Percentiles rank a stretch among this genome's conserved stretches.
phyloP scores from a whole-genome alignment of 2,797 vertebrate species.

The Coregonus sp. region DNA sequence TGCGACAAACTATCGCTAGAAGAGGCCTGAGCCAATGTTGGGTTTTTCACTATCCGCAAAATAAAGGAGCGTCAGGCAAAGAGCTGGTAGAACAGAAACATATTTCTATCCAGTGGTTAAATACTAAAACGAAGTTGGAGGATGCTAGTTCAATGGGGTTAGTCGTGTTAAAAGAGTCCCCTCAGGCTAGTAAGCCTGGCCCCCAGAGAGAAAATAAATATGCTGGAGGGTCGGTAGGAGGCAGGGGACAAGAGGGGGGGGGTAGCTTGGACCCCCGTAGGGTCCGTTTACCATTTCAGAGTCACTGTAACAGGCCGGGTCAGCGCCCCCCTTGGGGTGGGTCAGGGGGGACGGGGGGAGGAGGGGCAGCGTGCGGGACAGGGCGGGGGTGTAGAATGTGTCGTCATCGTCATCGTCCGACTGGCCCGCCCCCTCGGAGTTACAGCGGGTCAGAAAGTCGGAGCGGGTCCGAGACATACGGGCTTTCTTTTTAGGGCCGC shows the following conservation, averaged over 20 bases:
- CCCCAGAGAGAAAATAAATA: conserved; percentile 22
- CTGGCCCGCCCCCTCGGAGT: conserved; percentile 90
- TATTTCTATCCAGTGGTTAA: conserved; percentile 12
- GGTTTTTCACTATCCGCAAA: not conserved
- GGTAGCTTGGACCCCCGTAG: conserved; percentile 8
- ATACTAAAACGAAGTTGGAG: not conserved
- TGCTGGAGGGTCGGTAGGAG: conserved; percentile 8
- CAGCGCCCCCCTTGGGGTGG: conserved; percentile 68
- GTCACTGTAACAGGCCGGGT: conserved; percentile 91
- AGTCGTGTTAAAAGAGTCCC: conserved; percentile 55
- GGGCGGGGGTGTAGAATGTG: conserved; percentile 77
- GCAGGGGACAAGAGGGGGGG: conserved; percentile 13
- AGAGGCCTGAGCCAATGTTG: too few species aligned
- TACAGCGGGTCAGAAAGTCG: conserved; percentile 98
- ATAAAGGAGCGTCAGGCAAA: conserved; percentile 1
- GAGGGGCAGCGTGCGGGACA: conserved; percentile 85
- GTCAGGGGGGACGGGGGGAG: conserved; percentile 65
- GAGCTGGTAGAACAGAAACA: conserved; percentile 14
- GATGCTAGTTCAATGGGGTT: conserved; percentile 35
- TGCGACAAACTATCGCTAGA: not conserved
- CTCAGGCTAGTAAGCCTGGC: conserved; percentile 21
- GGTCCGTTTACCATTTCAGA: conserved; percentile 93
- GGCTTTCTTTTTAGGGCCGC: conserved; percentile 92
- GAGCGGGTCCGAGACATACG: conserved; percentile 97
- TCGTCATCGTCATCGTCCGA: conserved; percentile 91